Evolutionary conservation across 2,113 vertebrate species (phyloP), one percentile per base, ranked within the genome.

Genomic region (Brienomyrus longianalis): DNA sequence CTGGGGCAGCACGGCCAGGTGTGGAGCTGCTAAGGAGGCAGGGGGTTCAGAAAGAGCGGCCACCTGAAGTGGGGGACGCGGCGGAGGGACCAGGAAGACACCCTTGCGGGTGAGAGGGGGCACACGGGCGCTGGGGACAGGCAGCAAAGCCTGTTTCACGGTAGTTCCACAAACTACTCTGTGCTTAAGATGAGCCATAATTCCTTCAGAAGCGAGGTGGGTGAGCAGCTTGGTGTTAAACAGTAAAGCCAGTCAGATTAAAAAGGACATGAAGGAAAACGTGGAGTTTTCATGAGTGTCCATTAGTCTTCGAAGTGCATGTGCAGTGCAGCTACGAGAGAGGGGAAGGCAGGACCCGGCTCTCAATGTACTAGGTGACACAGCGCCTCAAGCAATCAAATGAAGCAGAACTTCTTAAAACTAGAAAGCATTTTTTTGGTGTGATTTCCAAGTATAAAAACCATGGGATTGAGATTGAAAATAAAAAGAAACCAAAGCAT

Each of bases 1-100:
- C 62, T 15, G 17, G 70, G 91, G 91, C 94, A 92, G 66, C 91
- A 94, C 94, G 35, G 23, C 91, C 91, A 93, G 92, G 92, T 93
- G 90, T 87, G 51, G 50, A 51, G 70, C 15, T 50, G 70, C 19
- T 39, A 59, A 48, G 80, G 74, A 88, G 50, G 87, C 86, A 88
- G 74, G 13, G 51, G 23, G 59, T n/a, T n/a, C 59, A 66, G 59
- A 27, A 66, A 90, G 83, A 0, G 91, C 94, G 88, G 93, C 95
- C 88, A 93, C 2, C 31, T 92, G 92, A 89, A 94, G 93, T 45
- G 90, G 0, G 3, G 51, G 1, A 31, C 92, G 92, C 45, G 94
- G 93, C 6, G 93, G 91, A 15, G 92, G 88, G 89, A 90, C 89
- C 54, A 84, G 23, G 89, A 96, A 95, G 89, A 31, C 10, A 66